Evolutionary conservation across 2,888 invertebrate species (phyloP), one percentile per base, ranked within the genome.

Genomic region (Argyresthia albistria): DNA sequence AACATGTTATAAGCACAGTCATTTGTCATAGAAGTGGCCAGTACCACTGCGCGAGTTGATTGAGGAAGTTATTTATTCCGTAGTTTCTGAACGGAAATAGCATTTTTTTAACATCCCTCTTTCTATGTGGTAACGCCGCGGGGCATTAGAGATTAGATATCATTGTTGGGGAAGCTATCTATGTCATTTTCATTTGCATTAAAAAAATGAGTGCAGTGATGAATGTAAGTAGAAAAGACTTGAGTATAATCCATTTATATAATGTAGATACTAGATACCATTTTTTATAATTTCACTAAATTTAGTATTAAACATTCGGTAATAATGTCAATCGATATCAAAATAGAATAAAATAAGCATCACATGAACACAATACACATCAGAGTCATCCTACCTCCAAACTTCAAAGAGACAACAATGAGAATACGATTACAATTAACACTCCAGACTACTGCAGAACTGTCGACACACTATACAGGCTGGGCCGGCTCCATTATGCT

Each of bases 61-160:
- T 87, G 84, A 84, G 87, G 87, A 87, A 87, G 87, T 81, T 67
- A 82, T 86, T 84, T 84, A 80, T 79, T 69, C 70, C 73, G 35
- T 37, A 45, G 63, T 74, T 66, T 75, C 70, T 70, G 70, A 80
- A 73, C 84, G 87, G 87, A 87, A 81, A 86, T 80, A 77, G 73
- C 73, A 72, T 77, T 81, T 86, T 77, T 78, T 82, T 73, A 65
- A 72, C 69, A 74, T 74, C 80, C 76, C 75, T 72, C 62, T 60
- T 57, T 56, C 57, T 59, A 46, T 39, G 56, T 39, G 25, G 51
- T 11, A 45, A 45, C 70, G 59, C 70, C 57, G 66, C 65, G 73
- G 71, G 73, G 67, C 73, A 80, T 82, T 80, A 81, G 70, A 71
- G 63, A 68, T 65, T 72, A 39, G 50, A 45, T 9, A 12, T 45